Evolutionary conservation across 2,888 invertebrate genomes (phyloP).

Genomic region (Plagodis dolabraria): DNA sequence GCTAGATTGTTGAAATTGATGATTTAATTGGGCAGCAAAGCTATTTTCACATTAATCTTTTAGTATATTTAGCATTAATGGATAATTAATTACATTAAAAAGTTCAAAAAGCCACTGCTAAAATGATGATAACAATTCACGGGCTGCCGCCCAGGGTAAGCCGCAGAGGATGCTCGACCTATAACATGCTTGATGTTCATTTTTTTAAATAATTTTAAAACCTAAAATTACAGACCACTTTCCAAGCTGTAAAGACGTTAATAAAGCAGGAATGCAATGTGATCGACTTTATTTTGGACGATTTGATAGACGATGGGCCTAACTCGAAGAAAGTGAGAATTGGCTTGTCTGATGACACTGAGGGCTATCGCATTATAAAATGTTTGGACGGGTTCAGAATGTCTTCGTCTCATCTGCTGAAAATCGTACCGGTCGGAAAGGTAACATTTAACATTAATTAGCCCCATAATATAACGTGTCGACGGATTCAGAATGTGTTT

Average conservation of each 20-base stretch:
- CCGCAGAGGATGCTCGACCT: slow-evolving; percentile 3
- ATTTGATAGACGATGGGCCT: slow-evolving; percentile 54
- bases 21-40: too few species aligned
- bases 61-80: too few species aligned
- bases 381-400: slow-evolving; percentile 64
- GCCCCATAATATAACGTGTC: slow-evolving; percentile 3
- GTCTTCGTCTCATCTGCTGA: slow-evolving; percentile 53
- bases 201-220: too few species aligned
- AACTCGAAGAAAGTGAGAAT: slow-evolving; percentile 68
- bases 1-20: too few species aligned
- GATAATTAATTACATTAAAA: not conserved
- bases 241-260: slow-evolving; percentile 64
- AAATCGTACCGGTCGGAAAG: slow-evolving; percentile 63
- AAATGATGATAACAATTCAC: slow-evolving; percentile 74
- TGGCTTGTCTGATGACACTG: slow-evolving; percentile 63
- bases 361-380: slow-evolving; percentile 64
- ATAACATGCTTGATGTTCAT: too few species aligned
- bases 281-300: slow-evolving; percentile 68
- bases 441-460: slow-evolving; percentile 1
- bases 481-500: not conserved
- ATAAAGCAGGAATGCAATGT: slow-evolving; percentile 68
- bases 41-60: too few species aligned
- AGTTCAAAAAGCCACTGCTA: slow-evolving; percentile 35
- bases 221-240: slow-evolving; percentile 59
- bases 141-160: slow-evolving; percentile 66